These are phyloP conservation scores for Amorpha juglandis DNA, from an alignment of 2,888 invertebrate genomes.

Conservation along the genomic window DNA sequence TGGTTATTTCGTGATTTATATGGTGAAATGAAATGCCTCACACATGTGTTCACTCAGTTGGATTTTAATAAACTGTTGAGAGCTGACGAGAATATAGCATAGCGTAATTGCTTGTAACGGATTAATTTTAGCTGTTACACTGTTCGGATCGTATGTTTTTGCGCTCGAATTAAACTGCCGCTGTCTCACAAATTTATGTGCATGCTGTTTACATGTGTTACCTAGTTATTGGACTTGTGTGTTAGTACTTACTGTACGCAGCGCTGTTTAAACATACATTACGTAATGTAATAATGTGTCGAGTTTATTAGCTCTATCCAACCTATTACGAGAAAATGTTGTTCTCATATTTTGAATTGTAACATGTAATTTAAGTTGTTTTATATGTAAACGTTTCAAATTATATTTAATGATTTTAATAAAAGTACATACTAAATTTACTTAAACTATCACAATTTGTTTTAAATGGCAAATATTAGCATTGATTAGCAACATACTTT, in stretches of 20 bases:
- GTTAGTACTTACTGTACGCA: neutral
- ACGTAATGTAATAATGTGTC: neutral
- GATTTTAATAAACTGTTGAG: slow-evolving; percentile 63
- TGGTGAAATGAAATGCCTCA: slow-evolving; percentile 59
- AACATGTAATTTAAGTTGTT: too few relatives aligned
- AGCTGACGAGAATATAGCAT: slow-evolving; percentile 50
- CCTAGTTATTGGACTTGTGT: slow-evolving; percentile 6
- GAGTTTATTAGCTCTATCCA: slow-evolving; percentile 6
- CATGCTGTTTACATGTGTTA: slow-evolving; percentile 7
- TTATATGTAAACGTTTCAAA: too few relatives aligned
- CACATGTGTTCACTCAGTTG: slow-evolving; percentile 55
- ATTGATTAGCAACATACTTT: too few relatives aligned
- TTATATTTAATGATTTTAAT: too few relatives aligned
- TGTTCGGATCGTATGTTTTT: slow-evolving; percentile 23
- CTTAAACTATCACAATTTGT: too few relatives aligned
- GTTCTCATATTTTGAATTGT: neutral
- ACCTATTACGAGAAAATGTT: neutral
- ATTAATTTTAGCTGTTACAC: slow-evolving; percentile 40
- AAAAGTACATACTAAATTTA: too few relatives aligned
- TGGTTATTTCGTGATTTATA: slow-evolving; percentile 68
- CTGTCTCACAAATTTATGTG: slow-evolving; percentile 17
- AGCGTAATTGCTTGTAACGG: slow-evolving; percentile 47
- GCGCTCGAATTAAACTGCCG: slow-evolving; percentile 19
- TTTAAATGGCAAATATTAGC: too few relatives aligned
- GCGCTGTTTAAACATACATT: neutral